Base-by-base conservation (phyloP, 2,888 invertebrate genomes). In the Chrysolina americana region DNA sequence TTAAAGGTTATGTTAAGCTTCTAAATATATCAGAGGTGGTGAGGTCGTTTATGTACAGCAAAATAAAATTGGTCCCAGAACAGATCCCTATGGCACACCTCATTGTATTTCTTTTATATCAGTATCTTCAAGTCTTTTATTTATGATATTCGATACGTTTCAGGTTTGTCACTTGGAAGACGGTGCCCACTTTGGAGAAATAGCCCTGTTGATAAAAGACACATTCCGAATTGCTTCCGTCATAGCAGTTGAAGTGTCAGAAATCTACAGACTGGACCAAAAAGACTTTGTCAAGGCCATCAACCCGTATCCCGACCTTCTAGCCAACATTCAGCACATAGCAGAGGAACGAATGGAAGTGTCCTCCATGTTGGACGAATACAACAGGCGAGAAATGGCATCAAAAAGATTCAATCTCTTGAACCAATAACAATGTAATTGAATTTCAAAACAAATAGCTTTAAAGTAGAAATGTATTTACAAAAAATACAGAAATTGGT, bases 141-240 rank as follows among this genome's bases (percentile, higher is more conserved):
- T 28, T 28, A 36, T 8, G 8, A 36, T 36, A 36, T 8, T 36
- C 8, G 8, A 36, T 36, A 3, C 8, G 36, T 81, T 83, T 19
- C 68, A 89, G 89, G 85, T 90, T 71, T 89, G 89, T 76, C 90
- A 90, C 80, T 84, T 92, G 48, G 89, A 91, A 81, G 92, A 92
- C 77, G 92, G 92, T 0, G 90, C 87, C 41, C 87, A 89, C 80
- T 90, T 90, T 80, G 90, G 90, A 0, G 90, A 90, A 83, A 85
- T 87, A 56, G 88, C 88, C 13, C 78, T 90, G 53, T 85, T 90
- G 48, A 84, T 83, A 44, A 85, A 84, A 59, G 85, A 86, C 56
- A 83, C 84, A 28, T 78, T 83, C 50, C 81, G 88, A 66, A 85
- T 87, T 15, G 87, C 88, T 44, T 85, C 87, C 10, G 88, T 88